Evolutionary conservation across 2,888 invertebrate genomes (phyloP).

Genomic region (Amiota minor): DNA sequence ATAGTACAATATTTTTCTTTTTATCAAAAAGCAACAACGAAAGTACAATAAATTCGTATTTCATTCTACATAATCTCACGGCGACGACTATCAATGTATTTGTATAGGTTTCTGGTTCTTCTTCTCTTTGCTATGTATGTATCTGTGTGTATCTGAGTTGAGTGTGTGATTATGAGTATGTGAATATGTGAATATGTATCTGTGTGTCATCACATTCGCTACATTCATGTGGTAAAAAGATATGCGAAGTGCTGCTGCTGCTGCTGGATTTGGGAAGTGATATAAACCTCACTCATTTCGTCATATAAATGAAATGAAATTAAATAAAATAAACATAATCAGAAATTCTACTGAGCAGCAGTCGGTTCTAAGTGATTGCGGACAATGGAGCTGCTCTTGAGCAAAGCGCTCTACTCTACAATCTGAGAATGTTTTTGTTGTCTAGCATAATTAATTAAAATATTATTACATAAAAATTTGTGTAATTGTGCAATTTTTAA

Average conservation of each 20-base stretch:
- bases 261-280: slow-evolving; percentile 35
- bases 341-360: slow-evolving; percentile 63
- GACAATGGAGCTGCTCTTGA: slow-evolving; percentile 47
- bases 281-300: slow-evolving; percentile 37
- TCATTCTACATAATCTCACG: no score
- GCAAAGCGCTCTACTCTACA: neutral
- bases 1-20: no score
- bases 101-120: no score
- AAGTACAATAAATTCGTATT: no score
- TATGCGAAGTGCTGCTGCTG: slow-evolving; percentile 7
- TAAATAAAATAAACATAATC: slow-evolving; percentile 68
- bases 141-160: no score
- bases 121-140: no score
- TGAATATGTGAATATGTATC: neutral
- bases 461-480: neutral
- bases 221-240: slow-evolving; percentile 8
- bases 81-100: no score
- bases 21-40: no score
- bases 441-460: slow-evolving; percentile 25
- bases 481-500: slow-evolving; percentile 59
- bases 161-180: no score
- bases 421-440: slow-evolving; percentile 29
- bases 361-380: slow-evolving; percentile 63
- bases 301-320: no score
- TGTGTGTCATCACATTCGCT: neutral